A percentile compares a stretch with the other conserved stretches of the same genome.
Conservation (phyloP, 1,140 invertebrate species). For the Drosophila tsacasi region DNA sequence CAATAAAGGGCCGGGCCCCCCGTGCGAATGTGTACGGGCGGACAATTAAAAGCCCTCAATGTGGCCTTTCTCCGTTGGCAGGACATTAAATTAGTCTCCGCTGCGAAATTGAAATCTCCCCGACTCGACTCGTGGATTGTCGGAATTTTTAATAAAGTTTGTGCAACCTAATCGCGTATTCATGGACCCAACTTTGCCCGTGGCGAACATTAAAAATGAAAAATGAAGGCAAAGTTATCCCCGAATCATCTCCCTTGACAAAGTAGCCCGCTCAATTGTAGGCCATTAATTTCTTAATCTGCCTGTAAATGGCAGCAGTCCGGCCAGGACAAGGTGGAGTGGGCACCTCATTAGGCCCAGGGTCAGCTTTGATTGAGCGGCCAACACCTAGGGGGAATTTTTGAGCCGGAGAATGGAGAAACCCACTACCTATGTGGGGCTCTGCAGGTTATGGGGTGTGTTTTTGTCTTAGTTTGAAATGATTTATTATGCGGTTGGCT, state of each 20-base stretch:
- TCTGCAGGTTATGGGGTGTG: background rate
- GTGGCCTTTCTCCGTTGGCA: slow-evolving; percentile 23
- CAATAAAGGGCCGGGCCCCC: slow-evolving; percentile 24
- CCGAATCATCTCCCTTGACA: slow-evolving; percentile 42
- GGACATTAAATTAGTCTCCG: slow-evolving; percentile 44
- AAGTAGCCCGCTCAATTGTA: slow-evolving; percentile 53
- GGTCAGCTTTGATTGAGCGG: slow-evolving; percentile 55
- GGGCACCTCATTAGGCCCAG: slow-evolving; percentile 37
- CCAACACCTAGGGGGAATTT: slow-evolving; percentile 41
- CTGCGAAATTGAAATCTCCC: slow-evolving; percentile 23
- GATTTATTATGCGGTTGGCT: slow-evolving; percentile 52
- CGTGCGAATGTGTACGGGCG: slow-evolving; percentile 18
- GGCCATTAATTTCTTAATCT: slow-evolving; percentile 63
- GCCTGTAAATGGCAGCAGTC: slow-evolving; percentile 39
- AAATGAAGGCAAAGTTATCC: slow-evolving; percentile 50
- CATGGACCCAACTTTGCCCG: slow-evolving; percentile 46
- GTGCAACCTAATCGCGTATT: slow-evolving; percentile 49
- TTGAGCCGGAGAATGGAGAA: background rate
- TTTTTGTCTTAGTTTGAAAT: slow-evolving; percentile 31
- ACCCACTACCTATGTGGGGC: background rate
- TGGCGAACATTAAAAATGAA: slow-evolving; percentile 58
- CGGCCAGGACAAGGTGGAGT: slow-evolving; percentile 9
- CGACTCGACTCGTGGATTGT: slow-evolving; percentile 12
- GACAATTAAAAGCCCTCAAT: slow-evolving; percentile 47
- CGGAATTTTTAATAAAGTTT: slow-evolving; percentile 52